A percentile compares a stretch with the other conserved stretches of the same genome.
Conservation (phyloP, 2,797 vertebrate genomes). For the Centropyge bicolor region DNA sequence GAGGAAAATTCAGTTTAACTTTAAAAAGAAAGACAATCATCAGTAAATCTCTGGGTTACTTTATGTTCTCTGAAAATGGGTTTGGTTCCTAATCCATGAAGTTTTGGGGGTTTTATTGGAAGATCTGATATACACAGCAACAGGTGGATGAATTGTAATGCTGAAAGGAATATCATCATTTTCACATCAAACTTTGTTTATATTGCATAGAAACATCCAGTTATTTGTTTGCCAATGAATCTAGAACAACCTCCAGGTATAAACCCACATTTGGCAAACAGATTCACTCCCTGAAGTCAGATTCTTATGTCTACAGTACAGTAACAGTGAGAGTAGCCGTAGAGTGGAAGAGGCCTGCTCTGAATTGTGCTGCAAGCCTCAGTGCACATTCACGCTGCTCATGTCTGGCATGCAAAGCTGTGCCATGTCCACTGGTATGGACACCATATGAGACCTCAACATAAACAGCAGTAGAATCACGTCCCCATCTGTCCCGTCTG, state of each 20-base stretch:
- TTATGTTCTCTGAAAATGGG: neutral
- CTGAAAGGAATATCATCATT: neutral
- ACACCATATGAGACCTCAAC: conserved; percentile 59
- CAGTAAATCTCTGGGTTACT: neutral
- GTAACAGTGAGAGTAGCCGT: neutral
- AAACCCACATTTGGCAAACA: conserved; percentile 11
- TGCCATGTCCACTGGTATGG: conserved; percentile 48
- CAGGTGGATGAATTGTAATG: neutral
- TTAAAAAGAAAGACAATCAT: too few relatives aligned
- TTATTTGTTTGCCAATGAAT: neutral
- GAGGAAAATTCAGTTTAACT: neutral
- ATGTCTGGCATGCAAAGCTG: conserved; percentile 35
- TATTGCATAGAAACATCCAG: neutral
- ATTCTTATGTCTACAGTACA: neutral
- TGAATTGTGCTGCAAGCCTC: conserved; percentile 7
- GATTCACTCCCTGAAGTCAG: neutral
- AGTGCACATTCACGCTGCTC: neutral
- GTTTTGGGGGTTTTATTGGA: neutral
- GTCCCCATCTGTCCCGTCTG: conserved; percentile 28
- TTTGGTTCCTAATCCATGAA: too few relatives aligned
- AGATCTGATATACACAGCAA: neutral
- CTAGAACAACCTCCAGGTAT: neutral
- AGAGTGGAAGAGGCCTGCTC: conserved; percentile 7
- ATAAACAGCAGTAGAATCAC: conserved; percentile 49
- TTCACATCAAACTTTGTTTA: conserved; percentile 1